Evolutionary conservation across 37 sponge, comb jelly and placozoan genomes (phyloP).

Genomic region (Beroe ovata): DNA sequence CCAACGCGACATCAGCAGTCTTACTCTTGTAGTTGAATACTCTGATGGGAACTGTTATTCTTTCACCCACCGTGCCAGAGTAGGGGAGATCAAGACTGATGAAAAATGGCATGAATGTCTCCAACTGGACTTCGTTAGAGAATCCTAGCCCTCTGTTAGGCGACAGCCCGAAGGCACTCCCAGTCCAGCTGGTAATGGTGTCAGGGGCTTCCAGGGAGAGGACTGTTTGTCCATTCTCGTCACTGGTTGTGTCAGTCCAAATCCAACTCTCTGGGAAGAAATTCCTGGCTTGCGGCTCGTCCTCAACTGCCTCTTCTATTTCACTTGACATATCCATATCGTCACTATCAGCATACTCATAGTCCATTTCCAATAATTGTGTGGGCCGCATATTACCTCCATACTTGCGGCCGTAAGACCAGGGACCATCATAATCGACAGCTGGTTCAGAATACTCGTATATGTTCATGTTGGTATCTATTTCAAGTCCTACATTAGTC

Average conservation of each 20-base stretch:
- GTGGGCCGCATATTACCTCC: neutral
- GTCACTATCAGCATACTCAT: neutral
- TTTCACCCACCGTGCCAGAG: conserved; percentile 60
- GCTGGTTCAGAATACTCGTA: neutral
- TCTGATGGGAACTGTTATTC: conserved; percentile 50
- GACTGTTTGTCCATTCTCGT: conserved; percentile 14
- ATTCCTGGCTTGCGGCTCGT: neutral
- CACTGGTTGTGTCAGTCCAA: conserved; percentile 44
- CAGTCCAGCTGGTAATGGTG: conserved; percentile 57
- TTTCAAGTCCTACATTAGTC: neutral
- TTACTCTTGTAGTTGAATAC: conserved; percentile 18
- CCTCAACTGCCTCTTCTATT: neutral
- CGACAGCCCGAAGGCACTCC: conserved; percentile 59
- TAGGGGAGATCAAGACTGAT: conserved; percentile 32
- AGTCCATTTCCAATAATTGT: neutral
- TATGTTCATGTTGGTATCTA: conserved; percentile 25
- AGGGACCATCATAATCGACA: neutral
- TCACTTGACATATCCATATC: neutral
- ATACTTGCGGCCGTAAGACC: neutral
- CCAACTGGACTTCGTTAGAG: conserved; percentile 56
- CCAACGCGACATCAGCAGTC: neutral
- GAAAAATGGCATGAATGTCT: conserved; percentile 44
- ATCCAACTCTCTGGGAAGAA: conserved; percentile 62
- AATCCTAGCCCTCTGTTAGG: conserved; percentile 51
- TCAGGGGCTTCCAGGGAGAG: conserved; percentile 10